These are phyloP conservation scores for Folsomia manolachei DNA, from an alignment of 2,888 invertebrate species.

Conservation along the genomic window DNA sequence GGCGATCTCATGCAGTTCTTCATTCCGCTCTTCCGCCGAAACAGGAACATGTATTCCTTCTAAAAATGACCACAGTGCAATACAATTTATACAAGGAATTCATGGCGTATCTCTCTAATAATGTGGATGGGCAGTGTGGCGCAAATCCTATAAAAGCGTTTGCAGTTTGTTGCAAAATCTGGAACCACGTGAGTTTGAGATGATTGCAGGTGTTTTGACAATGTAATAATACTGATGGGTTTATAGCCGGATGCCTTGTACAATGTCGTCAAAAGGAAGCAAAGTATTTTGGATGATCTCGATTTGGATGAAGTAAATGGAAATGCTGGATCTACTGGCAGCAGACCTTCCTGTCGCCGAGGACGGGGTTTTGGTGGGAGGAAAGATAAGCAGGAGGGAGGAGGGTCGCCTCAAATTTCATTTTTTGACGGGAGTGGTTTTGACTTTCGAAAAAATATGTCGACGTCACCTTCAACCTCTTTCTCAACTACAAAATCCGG, in stretches of 20 bases:
- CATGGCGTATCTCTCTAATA: conserved; percentile 66
- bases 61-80: conserved; percentile 87
- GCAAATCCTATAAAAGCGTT: conserved; percentile 96
- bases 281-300: conserved; percentile 65
- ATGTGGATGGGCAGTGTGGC: conserved; percentile 77
- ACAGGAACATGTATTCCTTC: conserved; percentile 87
- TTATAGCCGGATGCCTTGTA: conserved; percentile 86
- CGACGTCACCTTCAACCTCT: not conserved
- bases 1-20: conserved; percentile 75
- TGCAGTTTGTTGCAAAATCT: conserved; percentile 94
- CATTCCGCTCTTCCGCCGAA: conserved; percentile 90
- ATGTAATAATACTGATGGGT: too few species aligned
- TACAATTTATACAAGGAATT: conserved; percentile 85
- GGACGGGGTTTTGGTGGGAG: conserved; percentile 20
- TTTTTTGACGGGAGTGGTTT: conserved; percentile 19
- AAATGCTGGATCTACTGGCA: not conserved
- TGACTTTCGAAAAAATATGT: not conserved
- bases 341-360: conserved; percentile 6
- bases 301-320: conserved; percentile 52
- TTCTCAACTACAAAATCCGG: not conserved
- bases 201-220: too few species aligned
- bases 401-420: conserved; percentile 1
- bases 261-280: conserved; percentile 78
- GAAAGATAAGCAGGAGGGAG: conserved; percentile 10
- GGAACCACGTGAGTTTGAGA: too few species aligned